A percentile compares a stretch with the other conserved stretches of the same genome.
Conservation (phyloP, 2,888 invertebrate genomes). For the Gerris lacustris region DNA sequence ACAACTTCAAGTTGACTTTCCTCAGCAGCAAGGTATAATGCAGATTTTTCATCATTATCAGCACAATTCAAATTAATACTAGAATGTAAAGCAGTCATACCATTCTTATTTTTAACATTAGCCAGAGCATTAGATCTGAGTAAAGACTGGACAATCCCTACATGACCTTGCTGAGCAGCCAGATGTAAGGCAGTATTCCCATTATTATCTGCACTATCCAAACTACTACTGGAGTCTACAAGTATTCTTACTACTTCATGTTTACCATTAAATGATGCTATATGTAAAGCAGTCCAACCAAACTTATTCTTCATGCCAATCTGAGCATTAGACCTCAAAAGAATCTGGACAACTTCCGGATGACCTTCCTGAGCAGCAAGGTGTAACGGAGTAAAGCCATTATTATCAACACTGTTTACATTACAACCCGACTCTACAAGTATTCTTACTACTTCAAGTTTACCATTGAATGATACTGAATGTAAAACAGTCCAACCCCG, state of each 20-base stretch:
- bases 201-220: not conserved
- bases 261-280: not conserved
- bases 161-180: not conserved
- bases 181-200: not conserved
- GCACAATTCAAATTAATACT: not conserved
- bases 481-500: not conserved
- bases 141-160: not conserved
- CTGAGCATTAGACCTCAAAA: not conserved
- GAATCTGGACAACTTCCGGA: not conserved
- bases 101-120: not conserved
- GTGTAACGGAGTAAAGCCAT: not conserved
- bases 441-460: not conserved
- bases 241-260: not conserved
- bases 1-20: not conserved
- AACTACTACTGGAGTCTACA: not conserved
- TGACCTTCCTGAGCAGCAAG: not conserved
- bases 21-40: not conserved
- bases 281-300: conserved; percentile 7
- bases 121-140: not conserved
- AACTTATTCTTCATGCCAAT: not conserved
- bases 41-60: not conserved
- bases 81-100: not conserved
- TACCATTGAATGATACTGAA: not conserved
- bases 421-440: not conserved
- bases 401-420: not conserved